phyloP scores from a whole-genome alignment of 2,797 vertebrate genomes.

The Channa striata region DNA sequence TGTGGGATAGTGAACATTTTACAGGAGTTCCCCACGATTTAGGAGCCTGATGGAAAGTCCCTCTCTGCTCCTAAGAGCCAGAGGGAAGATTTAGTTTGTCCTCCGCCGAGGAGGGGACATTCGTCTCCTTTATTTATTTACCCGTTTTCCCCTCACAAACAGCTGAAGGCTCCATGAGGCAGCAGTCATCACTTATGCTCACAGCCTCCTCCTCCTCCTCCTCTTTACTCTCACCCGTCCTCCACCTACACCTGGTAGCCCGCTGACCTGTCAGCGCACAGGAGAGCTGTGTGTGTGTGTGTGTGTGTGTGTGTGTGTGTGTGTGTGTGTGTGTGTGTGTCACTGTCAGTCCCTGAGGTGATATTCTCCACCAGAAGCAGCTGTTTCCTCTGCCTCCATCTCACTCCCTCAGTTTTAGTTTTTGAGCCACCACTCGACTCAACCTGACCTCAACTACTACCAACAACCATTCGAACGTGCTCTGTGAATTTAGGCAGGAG shows the following conservation, averaged over 20 bases:
- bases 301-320: conserved; percentile 31
- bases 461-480: too few species aligned
- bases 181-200: conserved; percentile 32
- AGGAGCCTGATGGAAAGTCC: too few species aligned
- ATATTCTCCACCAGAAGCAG: conserved; percentile 26
- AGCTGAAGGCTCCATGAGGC: conserved; percentile 46
- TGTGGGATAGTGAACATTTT: too few species aligned
- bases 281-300: conserved; percentile 17
- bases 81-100: conserved; percentile 42
- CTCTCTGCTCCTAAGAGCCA: conserved; percentile 1
- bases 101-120: conserved; percentile 40
- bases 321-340: conserved; percentile 37
- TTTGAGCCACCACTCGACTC: neutral
- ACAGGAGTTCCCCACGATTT: conserved; percentile 3
- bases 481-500: too few species aligned
- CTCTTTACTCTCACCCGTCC: conserved; percentile 20
- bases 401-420: neutral
- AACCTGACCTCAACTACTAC: neutral
- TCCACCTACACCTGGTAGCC: conserved; percentile 49
- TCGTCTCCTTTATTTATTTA: conserved; percentile 57
- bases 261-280: conserved; percentile 33
- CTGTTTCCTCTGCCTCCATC: conserved; percentile 6
- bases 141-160: conserved; percentile 20
- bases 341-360: conserved; percentile 9
- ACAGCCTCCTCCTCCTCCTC: conserved; percentile 14